These are phyloP conservation scores for Acheta domesticus DNA, from an alignment of 2,888 invertebrate genomes.

Conservation along the genomic window DNA sequence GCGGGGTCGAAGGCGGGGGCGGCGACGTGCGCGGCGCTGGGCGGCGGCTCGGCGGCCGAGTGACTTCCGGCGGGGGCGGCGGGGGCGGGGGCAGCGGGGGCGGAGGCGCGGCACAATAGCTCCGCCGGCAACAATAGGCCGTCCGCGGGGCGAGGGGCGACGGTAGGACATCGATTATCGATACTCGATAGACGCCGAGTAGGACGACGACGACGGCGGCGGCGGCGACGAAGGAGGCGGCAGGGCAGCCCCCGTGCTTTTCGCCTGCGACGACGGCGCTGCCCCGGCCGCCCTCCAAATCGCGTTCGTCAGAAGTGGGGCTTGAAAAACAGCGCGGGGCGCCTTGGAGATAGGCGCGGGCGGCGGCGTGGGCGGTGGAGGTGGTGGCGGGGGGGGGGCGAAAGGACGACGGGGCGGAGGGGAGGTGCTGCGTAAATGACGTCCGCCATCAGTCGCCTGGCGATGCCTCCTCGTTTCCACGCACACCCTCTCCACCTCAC, in stretches of 20 bases:
- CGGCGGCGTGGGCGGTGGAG: not conserved
- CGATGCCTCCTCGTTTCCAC: too few species aligned
- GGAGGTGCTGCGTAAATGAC: too few species aligned
- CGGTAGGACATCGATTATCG: conserved; percentile 31
- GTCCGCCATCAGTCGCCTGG: too few species aligned
- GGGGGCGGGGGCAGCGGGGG: conserved; percentile 22
- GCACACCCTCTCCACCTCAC: too few species aligned
- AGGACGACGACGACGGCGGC: not conserved
- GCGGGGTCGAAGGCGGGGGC: not conserved
- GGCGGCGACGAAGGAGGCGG: not conserved
- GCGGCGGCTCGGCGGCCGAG: conserved; percentile 20
- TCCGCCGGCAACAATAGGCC: conserved; percentile 33
- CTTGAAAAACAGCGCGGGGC: conserved; percentile 23
- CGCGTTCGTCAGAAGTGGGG: conserved; percentile 31
- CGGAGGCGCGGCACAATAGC: conserved; percentile 30
- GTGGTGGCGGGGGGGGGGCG: too few species aligned
- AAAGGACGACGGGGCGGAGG: too few species aligned
- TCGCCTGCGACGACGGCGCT: not conserved
- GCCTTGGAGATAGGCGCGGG: not conserved
- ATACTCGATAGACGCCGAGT: conserved; percentile 30
- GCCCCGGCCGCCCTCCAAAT: conserved; percentile 24
- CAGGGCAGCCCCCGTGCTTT: not conserved
- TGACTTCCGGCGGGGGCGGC: conserved; percentile 33
- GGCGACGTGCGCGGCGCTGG: conserved; percentile 10
- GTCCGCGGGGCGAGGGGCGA: conserved; percentile 21